Percentiles rank a stretch among this genome's conserved stretches.
These are phyloP conservation scores for Campylomormyrus tamandua DNA, from an alignment of 2,113 vertebrate species.

Conservation along the genomic window DNA sequence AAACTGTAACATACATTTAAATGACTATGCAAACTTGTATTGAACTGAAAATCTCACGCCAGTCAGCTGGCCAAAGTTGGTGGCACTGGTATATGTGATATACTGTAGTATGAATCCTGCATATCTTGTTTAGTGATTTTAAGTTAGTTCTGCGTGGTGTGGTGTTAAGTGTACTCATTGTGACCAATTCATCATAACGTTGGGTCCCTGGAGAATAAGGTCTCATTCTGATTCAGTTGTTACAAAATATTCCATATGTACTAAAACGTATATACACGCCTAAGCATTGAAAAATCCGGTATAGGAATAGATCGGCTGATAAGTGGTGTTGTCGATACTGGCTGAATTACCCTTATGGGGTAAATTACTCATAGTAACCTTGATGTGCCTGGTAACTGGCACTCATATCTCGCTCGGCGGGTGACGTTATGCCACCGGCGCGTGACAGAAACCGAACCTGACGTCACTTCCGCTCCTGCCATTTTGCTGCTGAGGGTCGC, in stretches of 20 bases:
- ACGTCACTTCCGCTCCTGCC: conserved; percentile 20
- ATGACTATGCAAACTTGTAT: too few relatives aligned
- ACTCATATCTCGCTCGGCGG: neutral
- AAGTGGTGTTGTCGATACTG: neutral
- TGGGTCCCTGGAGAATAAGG: neutral
- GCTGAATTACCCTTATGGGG: neutral
- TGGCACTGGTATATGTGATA: neutral
- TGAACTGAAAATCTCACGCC: too few relatives aligned
- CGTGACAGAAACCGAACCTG: neutral
- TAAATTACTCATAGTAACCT: neutral
- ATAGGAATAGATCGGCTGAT: neutral
- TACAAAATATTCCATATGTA: neutral
- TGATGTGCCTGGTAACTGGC: neutral
- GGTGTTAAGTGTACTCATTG: neutral
- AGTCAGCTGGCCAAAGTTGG: too few relatives aligned
- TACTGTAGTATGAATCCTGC: neutral
- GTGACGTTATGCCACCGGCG: neutral
- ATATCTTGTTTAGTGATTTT: neutral
- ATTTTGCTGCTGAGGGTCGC: conserved; percentile 10
- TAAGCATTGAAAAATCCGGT: neutral
- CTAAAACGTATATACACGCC: neutral
- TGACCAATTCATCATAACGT: neutral
- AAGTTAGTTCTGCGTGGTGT: neutral
- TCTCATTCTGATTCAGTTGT: neutral
- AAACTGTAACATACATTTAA: too few relatives aligned